A percentile compares a stretch with the other conserved stretches of the same genome.
Evolutionary conservation across 2,113 vertebrate genomes (phyloP).

Genomic region (Typhlomys cinereus): DNA sequence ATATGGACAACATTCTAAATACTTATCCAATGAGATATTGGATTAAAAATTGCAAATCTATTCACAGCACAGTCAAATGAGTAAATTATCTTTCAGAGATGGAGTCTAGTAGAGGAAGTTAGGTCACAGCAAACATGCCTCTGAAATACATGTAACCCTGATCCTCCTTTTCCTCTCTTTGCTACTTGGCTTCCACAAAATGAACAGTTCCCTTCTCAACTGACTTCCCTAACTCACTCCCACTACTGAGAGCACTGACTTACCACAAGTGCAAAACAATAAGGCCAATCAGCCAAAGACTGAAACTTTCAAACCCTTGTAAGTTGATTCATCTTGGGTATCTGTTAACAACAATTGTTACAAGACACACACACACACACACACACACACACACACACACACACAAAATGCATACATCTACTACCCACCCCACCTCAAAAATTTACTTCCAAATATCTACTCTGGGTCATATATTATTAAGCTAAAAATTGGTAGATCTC

Average conservation of each 20-base stretch:
- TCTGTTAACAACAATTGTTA: background rate
- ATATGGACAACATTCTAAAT: no score
- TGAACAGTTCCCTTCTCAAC: background rate
- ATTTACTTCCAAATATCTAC: background rate
- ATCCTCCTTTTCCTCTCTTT: background rate
- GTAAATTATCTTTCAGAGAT: background rate
- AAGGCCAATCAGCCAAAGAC: background rate
- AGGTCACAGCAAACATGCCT: background rate
- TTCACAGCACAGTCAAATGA: background rate
- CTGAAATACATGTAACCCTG: background rate
- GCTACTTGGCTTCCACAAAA: background rate
- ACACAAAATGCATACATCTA: background rate
- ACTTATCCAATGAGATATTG: no score
- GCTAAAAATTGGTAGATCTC: background rate
- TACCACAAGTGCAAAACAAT: background rate
- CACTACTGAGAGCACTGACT: background rate
- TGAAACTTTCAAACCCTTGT: background rate
- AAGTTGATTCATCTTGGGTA: background rate
- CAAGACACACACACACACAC: background rate
- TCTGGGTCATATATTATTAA: background rate
- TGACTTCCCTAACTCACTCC: background rate
- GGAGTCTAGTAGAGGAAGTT: background rate
- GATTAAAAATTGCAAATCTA: background rate
- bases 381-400: background rate
- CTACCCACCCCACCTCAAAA: background rate